A percentile compares a stretch with the other conserved stretches of the same genome.
Conservation (phyloP, 2,888 invertebrate genomes). For the Acronicta psi region DNA sequence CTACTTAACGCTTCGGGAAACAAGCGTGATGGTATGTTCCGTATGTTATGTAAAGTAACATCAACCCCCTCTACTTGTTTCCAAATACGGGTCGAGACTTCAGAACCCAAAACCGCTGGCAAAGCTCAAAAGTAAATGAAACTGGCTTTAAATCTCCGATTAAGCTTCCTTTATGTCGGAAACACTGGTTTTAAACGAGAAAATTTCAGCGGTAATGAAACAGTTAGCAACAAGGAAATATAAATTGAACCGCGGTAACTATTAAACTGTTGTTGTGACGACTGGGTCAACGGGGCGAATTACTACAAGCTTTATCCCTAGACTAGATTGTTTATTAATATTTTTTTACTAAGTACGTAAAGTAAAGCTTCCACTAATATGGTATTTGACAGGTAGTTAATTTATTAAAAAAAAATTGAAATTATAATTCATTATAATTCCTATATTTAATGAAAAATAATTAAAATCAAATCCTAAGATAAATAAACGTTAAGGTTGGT, state of each 20-base stretch:
- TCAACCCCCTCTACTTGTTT: neutral
- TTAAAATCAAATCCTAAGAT: too few species aligned
- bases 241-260: slow-evolving; percentile 31
- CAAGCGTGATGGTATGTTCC: too few species aligned
- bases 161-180: slow-evolving; percentile 40
- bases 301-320: slow-evolving; percentile 18
- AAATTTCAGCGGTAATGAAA: slow-evolving; percentile 35
- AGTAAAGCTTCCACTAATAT: neutral
- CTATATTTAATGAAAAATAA: too few species aligned
- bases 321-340: too few species aligned
- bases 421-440: too few species aligned
- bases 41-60: too few species aligned
- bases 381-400: too few species aligned
- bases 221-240: slow-evolving; percentile 35
- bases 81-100: slow-evolving; percentile 1
- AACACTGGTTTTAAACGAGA: slow-evolving; percentile 42
- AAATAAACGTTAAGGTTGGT: too few species aligned
- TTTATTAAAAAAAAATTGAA: too few species aligned
- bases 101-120: slow-evolving; percentile 14
- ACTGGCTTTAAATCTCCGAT: slow-evolving; percentile 35
- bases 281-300: slow-evolving; percentile 39
- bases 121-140: slow-evolving; percentile 27
- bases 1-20: too few species aligned
- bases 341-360: too few species aligned
- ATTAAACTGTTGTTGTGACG: slow-evolving; percentile 35